These are phyloP conservation scores for Pithys albifrons DNA, from an alignment of 2,113 vertebrate genomes.

Conservation along the genomic window DNA sequence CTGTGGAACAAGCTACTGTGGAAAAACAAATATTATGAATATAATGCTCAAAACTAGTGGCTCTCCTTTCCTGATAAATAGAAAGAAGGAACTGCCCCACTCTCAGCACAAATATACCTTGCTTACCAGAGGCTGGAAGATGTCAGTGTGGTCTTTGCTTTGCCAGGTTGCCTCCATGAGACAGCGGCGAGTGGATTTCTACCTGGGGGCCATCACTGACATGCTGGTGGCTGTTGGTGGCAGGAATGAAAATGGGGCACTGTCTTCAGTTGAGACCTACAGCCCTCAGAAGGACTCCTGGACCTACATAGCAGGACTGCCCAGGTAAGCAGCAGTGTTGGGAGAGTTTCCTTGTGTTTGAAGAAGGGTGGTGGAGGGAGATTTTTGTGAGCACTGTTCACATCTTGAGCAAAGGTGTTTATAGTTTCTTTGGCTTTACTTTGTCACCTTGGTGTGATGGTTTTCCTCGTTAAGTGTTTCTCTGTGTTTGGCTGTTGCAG, in stretches of 20 bases:
- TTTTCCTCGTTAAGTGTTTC: not conserved
- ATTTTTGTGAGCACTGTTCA: not conserved
- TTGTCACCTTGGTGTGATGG: not conserved
- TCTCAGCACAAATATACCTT: not conserved
- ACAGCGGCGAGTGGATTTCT: constrained; percentile 91
- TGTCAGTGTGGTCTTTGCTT: not conserved
- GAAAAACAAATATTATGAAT: not conserved
- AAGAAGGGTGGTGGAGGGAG: not conserved
- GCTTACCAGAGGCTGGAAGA: not conserved
- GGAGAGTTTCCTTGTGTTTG: not conserved
- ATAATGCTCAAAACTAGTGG: not conserved
- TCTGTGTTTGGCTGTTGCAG: not conserved
- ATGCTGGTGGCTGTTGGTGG: constrained; percentile 92
- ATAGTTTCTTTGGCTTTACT: not conserved
- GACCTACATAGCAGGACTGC: constrained; percentile 87
- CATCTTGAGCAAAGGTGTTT: not conserved
- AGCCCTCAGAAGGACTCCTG: constrained; percentile 87
- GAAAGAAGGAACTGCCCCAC: not conserved
- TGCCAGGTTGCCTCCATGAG: constrained; percentile 90
- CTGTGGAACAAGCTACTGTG: not conserved
- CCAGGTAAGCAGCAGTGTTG: constrained; percentile 76
- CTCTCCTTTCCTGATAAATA: not conserved
- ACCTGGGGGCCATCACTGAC: constrained; percentile 84
- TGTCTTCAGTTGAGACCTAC: constrained; percentile 92
- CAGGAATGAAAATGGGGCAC: constrained; percentile 86